phyloP scores from a whole-genome alignment of 2,797 vertebrate species.

The Pachyuromys duprasi region DNA sequence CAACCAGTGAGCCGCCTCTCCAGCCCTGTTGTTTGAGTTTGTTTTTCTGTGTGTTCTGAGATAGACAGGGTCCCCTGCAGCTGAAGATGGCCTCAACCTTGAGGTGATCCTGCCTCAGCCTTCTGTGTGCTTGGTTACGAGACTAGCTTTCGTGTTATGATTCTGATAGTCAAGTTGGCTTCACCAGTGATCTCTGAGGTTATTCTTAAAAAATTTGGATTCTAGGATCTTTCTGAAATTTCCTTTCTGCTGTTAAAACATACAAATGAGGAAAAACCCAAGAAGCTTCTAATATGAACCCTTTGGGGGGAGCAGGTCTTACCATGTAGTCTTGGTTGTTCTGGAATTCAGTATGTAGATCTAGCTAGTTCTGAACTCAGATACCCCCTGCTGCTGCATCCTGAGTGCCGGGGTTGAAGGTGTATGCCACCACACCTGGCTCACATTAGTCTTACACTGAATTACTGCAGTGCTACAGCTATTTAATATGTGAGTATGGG shows the following conservation, averaged over 20 bases:
- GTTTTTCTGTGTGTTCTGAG: not conserved
- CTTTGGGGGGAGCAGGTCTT: too few species aligned
- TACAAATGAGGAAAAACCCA: not conserved
- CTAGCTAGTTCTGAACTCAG: not conserved
- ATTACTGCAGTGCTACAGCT: not conserved
- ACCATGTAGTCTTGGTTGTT: too few species aligned
- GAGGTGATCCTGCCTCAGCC: too few species aligned
- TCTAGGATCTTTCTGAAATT: not conserved
- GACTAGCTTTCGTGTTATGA: not conserved
- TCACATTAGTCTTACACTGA: not conserved
- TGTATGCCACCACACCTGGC: not conserved
- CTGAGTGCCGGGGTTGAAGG: too few species aligned
- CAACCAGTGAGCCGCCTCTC: not conserved
- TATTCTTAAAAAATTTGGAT: not conserved
- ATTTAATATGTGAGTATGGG: not conserved
- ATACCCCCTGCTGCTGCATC: not conserved
- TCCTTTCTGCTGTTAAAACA: not conserved
- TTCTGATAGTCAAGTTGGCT: not conserved
- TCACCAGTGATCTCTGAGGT: slow-evolving; percentile 6
- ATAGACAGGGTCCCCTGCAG: not conserved
- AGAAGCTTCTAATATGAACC: not conserved
- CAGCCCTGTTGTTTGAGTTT: not conserved
- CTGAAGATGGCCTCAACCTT: too few species aligned
- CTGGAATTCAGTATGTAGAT: not conserved
- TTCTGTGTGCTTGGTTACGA: not conserved